Base-by-base conservation (phyloP, 2,888 invertebrate species). In the Alloscopus bannaensis region DNA sequence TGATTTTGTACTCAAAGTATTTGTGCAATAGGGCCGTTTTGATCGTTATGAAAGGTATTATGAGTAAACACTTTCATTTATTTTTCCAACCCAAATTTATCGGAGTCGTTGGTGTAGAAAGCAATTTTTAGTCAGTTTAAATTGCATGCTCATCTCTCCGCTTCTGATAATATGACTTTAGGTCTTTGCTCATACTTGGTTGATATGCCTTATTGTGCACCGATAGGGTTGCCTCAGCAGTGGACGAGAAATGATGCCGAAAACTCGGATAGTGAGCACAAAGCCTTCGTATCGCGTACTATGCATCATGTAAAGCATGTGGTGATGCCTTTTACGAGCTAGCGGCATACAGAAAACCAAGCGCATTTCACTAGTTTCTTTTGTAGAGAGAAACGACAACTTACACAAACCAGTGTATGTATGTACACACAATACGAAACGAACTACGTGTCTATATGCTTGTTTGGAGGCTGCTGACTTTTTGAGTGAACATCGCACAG, bases 291-390 rank as follows among this genome's bases (percentile, higher is more conserved):
- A 36, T 26, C 26, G 28, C 45, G 20, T n/a, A 18, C 64, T 36
- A 55, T 64, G 64, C 59, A 73, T 66, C 55, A 73, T 66, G 40
- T 59, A 47, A 75, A 75, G 66, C 75, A 75, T 75, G 75, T 75
- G 75, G 60, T 36, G 73, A 66, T 59, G 75, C 65, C 73, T 59
- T 75, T 59, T 75, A 66, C 64, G 47, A 75, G 59, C 57, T 45
- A 62, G 73, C 57, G 45, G 73, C 55, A 55, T 36, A 50, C 40
- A 13, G 22, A 50, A 29, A 36, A 31, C 11, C 60, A 71, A 20
- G 26, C 42, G 42, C 59, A 29, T 70, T 70, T 55, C 36, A 13
- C 40, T n/a, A 28, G 31, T 52, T 57, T 16, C 36, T 36, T 28
- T 24, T 57, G 28, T 2, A 26, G 3, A 26, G 13, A 4, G 26